Evolutionary conservation across 1,140 invertebrate species (phyloP), one percentile per base, ranked within the genome.

Genomic region (Tetragnatha versicolor): DNA sequence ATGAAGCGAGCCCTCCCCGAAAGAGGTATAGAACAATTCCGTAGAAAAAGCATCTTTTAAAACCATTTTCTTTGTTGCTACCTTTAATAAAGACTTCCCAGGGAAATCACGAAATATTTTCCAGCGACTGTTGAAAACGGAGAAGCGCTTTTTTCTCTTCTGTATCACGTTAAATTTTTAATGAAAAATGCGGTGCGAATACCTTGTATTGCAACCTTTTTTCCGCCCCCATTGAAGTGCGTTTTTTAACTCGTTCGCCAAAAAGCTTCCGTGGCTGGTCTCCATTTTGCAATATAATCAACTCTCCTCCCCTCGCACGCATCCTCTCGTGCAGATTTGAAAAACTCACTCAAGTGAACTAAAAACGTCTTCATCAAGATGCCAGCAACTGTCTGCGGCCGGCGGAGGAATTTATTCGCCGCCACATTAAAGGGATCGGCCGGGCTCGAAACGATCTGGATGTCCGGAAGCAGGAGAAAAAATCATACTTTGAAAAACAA

Each of bases 141-240:
- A 75, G 58, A 63, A 65, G 45, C n/a, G 5, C n/a, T 35, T 76
- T 76, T 76, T 76, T 76, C 45, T 20, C 51, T 76, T 76, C 27
- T 76, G 55, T 76, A 76, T 76, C 73, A 76, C 45, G 60, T 65
- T 76, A 76, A 76, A 76, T 76, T 76, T 76, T 76, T 76, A 76
- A 76, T 76, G 60, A 76, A 76, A 76, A 76, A 76, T 76, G 73
- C 60, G 73, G 73, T 42, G 53, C 58, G 22, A 76, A 76, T 65
- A 65, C 70, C 70, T 75, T 33, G 70, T 63, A 29, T 60, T 53
- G 31, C 29, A 69, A 42, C 53, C n/a, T 61, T 73, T 73, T 76
- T 75, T 75, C 47, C 5, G 37, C 55, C 47, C 53, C 51, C 58
- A 63, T 75, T 65, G 37, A 65, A 65, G 58, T 51, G 42, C 53